Percentiles rank a stretch among this genome's conserved stretches.
Conservation (phyloP, 2,113 vertebrate species). For the Xenus cinereus region DNA sequence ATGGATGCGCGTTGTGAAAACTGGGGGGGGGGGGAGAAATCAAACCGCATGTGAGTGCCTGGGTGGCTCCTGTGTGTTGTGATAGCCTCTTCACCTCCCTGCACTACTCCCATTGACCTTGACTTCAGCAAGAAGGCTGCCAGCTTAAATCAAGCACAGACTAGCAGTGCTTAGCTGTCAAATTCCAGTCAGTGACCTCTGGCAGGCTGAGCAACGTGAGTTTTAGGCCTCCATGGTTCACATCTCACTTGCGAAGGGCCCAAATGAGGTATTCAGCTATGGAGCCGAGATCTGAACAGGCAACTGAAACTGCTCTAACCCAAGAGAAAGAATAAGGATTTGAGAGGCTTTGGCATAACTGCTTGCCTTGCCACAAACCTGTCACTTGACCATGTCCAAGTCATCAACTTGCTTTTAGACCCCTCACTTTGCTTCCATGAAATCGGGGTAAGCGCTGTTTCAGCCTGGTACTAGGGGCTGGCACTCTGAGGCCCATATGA, state of each 20-base stretch:
- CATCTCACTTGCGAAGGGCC: background rate
- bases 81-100: background rate
- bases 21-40: background rate
- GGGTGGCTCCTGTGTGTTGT: background rate
- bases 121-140: background rate
- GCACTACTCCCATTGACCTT: background rate
- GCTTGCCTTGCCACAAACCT: background rate
- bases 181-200: background rate
- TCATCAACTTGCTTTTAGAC: background rate
- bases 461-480: background rate
- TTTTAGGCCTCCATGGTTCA: background rate
- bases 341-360: background rate
- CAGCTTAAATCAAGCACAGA: background rate
- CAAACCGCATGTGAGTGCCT: background rate
- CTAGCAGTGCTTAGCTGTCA: conserved; percentile 11
- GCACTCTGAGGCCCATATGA: background rate
- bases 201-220: background rate
- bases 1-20: background rate
- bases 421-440: background rate
- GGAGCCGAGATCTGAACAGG: background rate
- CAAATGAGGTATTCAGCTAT: background rate
- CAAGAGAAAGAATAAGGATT: background rate
- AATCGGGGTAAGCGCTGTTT: background rate
- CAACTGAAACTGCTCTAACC: background rate
- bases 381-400: background rate